Percentiles rank a stretch among this genome's conserved stretches.
phyloP scores from a whole-genome alignment of 2,888 invertebrate species.

The Cerceris rybyensis region DNA sequence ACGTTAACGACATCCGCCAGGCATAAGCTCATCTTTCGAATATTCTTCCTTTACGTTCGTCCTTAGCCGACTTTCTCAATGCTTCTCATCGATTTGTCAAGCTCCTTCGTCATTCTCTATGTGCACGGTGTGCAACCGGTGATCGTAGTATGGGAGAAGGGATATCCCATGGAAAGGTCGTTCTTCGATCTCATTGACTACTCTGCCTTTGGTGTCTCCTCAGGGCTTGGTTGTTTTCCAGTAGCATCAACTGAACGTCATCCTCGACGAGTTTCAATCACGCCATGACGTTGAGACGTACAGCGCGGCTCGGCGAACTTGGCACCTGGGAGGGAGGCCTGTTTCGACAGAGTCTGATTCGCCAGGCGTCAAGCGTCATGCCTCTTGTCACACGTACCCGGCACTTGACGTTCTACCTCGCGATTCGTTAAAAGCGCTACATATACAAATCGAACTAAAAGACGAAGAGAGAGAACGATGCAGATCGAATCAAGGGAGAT shows the following conservation, averaged over 20 bases:
- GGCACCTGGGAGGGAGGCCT: no score
- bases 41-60: constrained; percentile 9
- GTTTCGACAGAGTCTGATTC: no score
- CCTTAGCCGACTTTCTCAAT: neutral
- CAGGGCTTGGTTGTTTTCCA: constrained; percentile 21
- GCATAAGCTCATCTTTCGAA: constrained; percentile 28
- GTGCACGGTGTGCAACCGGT: neutral
- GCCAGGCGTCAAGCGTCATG: no score
- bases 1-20: constrained; percentile 72
- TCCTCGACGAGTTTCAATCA: constrained; percentile 25
- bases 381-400: no score
- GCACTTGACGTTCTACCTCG: no score
- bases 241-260: constrained; percentile 6
- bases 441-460: no score
- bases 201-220: constrained; percentile 4
- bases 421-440: no score
- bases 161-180: constrained; percentile 24
- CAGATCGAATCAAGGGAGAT: no score
- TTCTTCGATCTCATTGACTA: constrained; percentile 1
- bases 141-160: neutral
- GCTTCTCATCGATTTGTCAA: constrained; percentile 25
- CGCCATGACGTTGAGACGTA: constrained; percentile 3
- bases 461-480: no score
- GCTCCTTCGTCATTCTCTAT: constrained; percentile 14
- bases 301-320: no score